These are phyloP conservation scores for Solea senegalensis DNA, from an alignment of 2,113 vertebrate species.

Conservation along the genomic window DNA sequence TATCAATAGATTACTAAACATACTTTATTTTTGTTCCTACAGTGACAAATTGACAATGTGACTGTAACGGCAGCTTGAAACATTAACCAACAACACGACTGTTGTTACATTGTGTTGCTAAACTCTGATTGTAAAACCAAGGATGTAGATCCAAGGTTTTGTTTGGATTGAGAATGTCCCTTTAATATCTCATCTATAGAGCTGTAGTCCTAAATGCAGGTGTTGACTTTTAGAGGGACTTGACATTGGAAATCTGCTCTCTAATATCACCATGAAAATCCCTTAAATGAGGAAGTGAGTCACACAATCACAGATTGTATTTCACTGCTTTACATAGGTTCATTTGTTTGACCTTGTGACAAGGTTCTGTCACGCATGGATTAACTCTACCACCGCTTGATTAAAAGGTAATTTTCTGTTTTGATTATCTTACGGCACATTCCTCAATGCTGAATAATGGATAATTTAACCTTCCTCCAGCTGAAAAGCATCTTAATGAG, in stretches of 20 bases:
- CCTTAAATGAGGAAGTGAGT: not conserved
- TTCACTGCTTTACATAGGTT: conserved; percentile 11
- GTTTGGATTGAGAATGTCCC: no score
- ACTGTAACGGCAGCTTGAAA: no score
- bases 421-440: conserved; percentile 52
- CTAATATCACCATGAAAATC: not conserved
- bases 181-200: no score
- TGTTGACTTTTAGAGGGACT: no score
- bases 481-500: conserved; percentile 19
- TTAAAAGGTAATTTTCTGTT: conserved; percentile 55
- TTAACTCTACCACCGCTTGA: conserved; percentile 31
- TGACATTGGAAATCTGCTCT: not conserved
- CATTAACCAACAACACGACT: no score
- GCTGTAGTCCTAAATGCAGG: no score
- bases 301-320: not conserved
- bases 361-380: conserved; percentile 21
- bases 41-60: no score
- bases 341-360: conserved; percentile 42
- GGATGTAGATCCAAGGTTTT: no score
- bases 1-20: no score
- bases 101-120: no score
- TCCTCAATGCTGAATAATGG: conserved; percentile 25
- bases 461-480: conserved; percentile 36
- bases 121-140: no score
- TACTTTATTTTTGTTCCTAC: no score